phyloP scores from a whole-genome alignment of 2,888 invertebrate genomes.

The Ophioninae sp. region DNA sequence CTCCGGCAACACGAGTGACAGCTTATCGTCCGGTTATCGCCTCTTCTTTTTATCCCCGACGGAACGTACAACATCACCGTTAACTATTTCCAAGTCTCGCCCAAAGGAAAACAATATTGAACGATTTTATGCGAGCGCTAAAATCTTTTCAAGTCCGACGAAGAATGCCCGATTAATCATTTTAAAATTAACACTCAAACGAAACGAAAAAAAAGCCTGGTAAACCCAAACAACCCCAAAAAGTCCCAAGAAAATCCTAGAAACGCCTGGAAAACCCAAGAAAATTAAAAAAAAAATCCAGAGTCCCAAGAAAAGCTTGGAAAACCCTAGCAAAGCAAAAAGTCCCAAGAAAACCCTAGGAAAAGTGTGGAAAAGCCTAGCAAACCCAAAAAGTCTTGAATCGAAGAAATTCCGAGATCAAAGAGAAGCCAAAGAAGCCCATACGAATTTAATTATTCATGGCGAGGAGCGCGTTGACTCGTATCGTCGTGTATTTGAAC shows the following conservation, averaged over 20 bases:
- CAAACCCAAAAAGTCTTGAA: background rate
- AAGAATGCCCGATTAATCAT: background rate
- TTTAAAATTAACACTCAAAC: background rate
- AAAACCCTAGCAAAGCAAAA: background rate
- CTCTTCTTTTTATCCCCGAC: constrained; percentile 60
- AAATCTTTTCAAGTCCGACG: background rate
- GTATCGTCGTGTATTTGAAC: background rate
- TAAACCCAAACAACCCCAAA: too few relatives aligned
- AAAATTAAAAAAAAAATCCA: too few relatives aligned
- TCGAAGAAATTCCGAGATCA: too few relatives aligned
- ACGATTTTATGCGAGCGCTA: constrained; percentile 3
- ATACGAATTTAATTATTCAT: background rate
- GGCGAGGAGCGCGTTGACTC: background rate
- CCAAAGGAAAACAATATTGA: constrained; percentile 53
- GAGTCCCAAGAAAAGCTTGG: too few relatives aligned
- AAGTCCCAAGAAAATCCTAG: too few relatives aligned
- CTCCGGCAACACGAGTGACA: constrained; percentile 74
- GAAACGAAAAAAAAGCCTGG: too few relatives aligned
- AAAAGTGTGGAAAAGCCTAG: background rate
- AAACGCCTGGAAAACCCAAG: too few relatives aligned
- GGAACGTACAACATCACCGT: constrained; percentile 53
- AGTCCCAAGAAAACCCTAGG: background rate
- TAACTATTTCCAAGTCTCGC: constrained; percentile 62
- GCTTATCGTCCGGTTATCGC: constrained; percentile 79
- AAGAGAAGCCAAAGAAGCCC: background rate